A percentile compares a stretch with the other conserved stretches of the same genome.
Conservation (phyloP, 1,140 invertebrate genomes). For the Drosophila arizonae region DNA sequence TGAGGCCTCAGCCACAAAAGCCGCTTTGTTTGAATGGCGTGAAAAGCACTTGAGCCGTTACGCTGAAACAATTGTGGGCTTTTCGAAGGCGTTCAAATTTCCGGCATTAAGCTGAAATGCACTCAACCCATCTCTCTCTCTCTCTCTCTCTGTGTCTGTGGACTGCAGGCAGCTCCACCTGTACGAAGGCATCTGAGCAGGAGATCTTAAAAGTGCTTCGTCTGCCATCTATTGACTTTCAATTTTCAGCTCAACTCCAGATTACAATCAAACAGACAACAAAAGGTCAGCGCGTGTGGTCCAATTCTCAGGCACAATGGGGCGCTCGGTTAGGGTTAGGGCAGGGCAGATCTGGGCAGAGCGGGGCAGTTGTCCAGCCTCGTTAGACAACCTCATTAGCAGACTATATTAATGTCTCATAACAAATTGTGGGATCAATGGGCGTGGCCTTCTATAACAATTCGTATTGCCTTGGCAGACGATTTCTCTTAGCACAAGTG, state of each 20-base stretch:
- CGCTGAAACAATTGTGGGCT: constrained; percentile 49
- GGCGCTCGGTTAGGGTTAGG: background rate
- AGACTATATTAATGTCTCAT: constrained; percentile 20
- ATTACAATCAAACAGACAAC: constrained; percentile 15
- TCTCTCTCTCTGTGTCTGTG: constrained; percentile 5
- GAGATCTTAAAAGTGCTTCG: constrained; percentile 12
- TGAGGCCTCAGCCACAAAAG: constrained; percentile 39
- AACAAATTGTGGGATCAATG: constrained; percentile 1
- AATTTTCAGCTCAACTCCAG: constrained; percentile 12
- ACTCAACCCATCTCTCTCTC: constrained; percentile 32
- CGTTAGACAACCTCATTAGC: constrained; percentile 39
- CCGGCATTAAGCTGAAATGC: constrained; percentile 50
- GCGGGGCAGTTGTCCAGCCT: constrained; percentile 29
- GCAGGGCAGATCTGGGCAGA: background rate
- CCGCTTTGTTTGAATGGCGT: constrained; percentile 58
- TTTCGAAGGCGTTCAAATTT: constrained; percentile 43
- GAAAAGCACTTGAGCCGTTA: constrained; percentile 70
- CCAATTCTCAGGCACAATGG: constrained; percentile 20
- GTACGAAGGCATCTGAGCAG: constrained; percentile 3
- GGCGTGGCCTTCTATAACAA: constrained; percentile 8
- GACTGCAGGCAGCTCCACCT: constrained; percentile 12
- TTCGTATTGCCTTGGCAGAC: background rate
- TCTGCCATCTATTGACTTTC: constrained; percentile 30
- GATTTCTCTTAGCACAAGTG: background rate
- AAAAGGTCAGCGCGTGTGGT: constrained; percentile 39